Base-by-base conservation (phyloP, 2,888 invertebrate genomes). In the Poecilobothrus nobilitatus region DNA sequence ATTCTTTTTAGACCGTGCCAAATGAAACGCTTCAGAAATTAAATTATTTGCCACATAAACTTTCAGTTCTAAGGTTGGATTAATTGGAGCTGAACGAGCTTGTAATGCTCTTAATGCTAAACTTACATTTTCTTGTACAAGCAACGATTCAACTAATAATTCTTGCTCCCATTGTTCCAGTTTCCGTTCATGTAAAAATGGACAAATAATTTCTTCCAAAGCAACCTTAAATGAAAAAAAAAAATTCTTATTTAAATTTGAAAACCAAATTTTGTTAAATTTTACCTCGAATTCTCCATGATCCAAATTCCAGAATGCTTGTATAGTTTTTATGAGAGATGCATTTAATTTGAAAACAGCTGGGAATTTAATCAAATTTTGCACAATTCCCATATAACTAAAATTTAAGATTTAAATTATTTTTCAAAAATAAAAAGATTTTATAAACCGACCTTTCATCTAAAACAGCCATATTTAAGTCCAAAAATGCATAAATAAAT, bases 291-390 rank as follows among this genome's bases (percentile, higher is more conserved):
- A 92, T 77, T 93, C 89, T 70, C 89, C 89, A 76, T 94, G 94
- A 81, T 96, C 95, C 18, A 96, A 83, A 74, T 91, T 88, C 95
- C 95, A 95, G 79, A 94, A 91, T 0, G 91, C 94, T 76, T 93
- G 92, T 0, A 92, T 89, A 0, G 91, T 86, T 78, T 92, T 91
- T 34, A 90, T 89, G 0, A 89, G 80, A 1, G 91, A 88, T 21
- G 89, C 88, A 68, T 88, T 88, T 6, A 94, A 81, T 68, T 89
- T 88, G 74, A 94, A 93, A 73, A 91, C 89, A 0, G 90, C 88
- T 0, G 92, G 91, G 79, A 92, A 94, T 76, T 90, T 91, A 76
- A 91, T 88, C 66, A 93, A 79, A 71, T 91, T 86, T 64, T 89
- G 87, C 1, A 90, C 87, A 21, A 89, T 86, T 9, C 87, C 83